These are phyloP conservation scores for Octopus bimaculoides DNA, from an alignment of 1,140 invertebrate genomes.

Conservation along the genomic window DNA sequence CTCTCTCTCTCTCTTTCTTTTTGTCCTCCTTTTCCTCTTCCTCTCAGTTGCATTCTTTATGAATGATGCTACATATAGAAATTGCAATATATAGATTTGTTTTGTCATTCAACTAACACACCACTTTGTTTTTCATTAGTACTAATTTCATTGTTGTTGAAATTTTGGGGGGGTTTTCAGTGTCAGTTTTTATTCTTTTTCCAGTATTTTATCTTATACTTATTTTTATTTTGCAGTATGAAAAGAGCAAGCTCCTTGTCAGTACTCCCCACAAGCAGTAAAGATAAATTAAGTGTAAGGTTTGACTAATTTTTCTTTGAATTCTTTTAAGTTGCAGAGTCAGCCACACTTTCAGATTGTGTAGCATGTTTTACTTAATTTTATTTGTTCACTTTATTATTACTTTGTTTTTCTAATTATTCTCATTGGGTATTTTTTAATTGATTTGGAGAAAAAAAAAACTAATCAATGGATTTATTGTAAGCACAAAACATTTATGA, in stretches of 20 bases:
- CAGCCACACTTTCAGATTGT: too few relatives aligned
- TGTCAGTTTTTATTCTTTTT: too few relatives aligned
- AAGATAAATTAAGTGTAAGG: slow-evolving; percentile 51
- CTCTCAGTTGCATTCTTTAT: slow-evolving; percentile 22
- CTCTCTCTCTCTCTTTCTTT: not conserved
- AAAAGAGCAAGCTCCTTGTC: slow-evolving; percentile 68
- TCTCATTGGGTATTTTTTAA: slow-evolving; percentile 16
- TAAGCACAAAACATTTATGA: too few relatives aligned
- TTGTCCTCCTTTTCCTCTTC: slow-evolving; percentile 6
- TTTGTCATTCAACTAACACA: too few relatives aligned
- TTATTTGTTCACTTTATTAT: slow-evolving; percentile 10
- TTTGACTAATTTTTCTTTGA: slow-evolving; percentile 7
- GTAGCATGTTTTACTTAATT: not conserved
- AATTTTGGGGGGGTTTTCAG: too few relatives aligned
- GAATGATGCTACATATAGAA: too few relatives aligned
- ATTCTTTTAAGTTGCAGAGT: too few relatives aligned
- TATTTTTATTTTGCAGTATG: slow-evolving; percentile 60
- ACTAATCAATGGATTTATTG: too few relatives aligned
- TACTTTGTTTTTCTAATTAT: not conserved
- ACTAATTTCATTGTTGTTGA: too few relatives aligned
- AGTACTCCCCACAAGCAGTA: slow-evolving; percentile 61
- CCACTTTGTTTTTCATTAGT: too few relatives aligned
- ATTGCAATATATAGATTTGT: too few relatives aligned
- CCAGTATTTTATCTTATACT: slow-evolving; percentile 31
- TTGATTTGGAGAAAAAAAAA: slow-evolving; percentile 15